phyloP scores from a whole-genome alignment of 2,113 vertebrate genomes.

The Oncorhynchus tshawytscha region DNA sequence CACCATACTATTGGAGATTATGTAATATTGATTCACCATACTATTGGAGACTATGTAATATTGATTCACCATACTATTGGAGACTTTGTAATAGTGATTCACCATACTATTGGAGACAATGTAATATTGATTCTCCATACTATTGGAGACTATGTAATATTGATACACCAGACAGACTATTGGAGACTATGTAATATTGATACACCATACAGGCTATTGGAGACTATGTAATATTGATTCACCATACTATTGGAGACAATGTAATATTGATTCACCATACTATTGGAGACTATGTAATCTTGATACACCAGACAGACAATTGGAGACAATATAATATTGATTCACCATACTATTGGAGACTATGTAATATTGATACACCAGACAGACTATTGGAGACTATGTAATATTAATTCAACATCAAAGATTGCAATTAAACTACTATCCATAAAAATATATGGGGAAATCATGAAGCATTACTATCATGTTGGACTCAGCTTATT shows the following conservation, averaged over 20 bases:
- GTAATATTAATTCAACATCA: not conserved
- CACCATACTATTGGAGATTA: not conserved
- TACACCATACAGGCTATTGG: not conserved
- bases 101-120: not conserved
- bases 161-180: not conserved
- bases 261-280: too few relatives aligned
- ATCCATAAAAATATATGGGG: conserved; percentile 19
- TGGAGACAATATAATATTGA: not conserved
- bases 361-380: too few relatives aligned
- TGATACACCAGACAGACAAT: not conserved
- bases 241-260: not conserved
- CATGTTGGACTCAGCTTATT: not conserved
- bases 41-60: not conserved
- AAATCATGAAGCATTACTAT: conserved; percentile 22
- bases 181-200: not conserved
- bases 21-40: not conserved
- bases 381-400: too few relatives aligned
- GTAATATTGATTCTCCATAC: not conserved
- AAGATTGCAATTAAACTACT: conserved; percentile 19
- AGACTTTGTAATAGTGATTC: too few relatives aligned
- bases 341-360: too few relatives aligned
- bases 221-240: too few relatives aligned
- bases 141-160: not conserved
- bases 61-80: not conserved
- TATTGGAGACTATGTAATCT: too few relatives aligned